phyloP scores from a whole-genome alignment of 2,797 vertebrate genomes.

The Mus spretus region DNA sequence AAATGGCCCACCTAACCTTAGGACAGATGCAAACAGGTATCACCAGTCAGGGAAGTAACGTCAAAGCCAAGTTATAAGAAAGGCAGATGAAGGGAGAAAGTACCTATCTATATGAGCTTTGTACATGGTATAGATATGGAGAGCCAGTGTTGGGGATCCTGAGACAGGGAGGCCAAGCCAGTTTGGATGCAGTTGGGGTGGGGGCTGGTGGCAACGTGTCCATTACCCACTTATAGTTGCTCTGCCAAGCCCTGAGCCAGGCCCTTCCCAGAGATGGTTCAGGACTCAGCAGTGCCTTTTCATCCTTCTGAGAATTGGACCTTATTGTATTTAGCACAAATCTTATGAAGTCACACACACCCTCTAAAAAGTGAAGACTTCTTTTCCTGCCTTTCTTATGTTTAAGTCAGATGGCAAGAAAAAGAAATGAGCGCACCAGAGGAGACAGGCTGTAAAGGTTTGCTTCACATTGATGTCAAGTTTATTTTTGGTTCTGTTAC shows the following conservation, averaged over 20 bases:
- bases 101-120: too few species aligned
- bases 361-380: conserved; percentile 74
- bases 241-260: background rate
- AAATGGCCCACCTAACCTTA: background rate
- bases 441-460: conserved; percentile 62
- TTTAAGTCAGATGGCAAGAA: conserved; percentile 55
- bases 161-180: too few species aligned
- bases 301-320: conserved; percentile 17
- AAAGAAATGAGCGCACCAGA: background rate
- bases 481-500: conserved; percentile 76
- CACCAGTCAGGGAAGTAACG: background rate
- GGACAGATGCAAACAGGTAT: background rate
- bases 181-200: background rate
- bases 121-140: background rate
- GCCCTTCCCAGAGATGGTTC: background rate
- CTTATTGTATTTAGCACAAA: background rate
- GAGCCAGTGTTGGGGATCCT: background rate
- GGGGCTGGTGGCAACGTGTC: background rate
- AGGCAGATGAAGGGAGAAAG: background rate
- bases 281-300: background rate
- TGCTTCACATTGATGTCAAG: conserved; percentile 51
- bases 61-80: background rate
- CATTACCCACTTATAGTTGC: background rate
- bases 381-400: conserved; percentile 61
- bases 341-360: background rate